Base-by-base conservation (phyloP, 2,888 invertebrate species). In the Pseudococcus longispinus region DNA sequence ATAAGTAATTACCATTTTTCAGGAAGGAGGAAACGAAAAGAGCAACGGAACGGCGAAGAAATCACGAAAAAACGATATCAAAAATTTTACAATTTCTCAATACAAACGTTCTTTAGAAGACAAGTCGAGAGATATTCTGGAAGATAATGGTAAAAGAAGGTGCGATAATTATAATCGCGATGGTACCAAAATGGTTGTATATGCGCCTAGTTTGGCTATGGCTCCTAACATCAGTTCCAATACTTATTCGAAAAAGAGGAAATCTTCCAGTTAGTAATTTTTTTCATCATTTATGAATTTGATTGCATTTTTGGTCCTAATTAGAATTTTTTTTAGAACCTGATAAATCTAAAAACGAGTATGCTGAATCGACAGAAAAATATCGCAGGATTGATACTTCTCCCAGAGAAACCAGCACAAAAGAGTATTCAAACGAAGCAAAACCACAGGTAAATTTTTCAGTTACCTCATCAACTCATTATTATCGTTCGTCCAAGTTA, bases 91-190 rank as follows among this genome's bases (percentile, higher is more conserved):
- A 0, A 42, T 44, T 2, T 46, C 74, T 18, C 85, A 85, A 46
- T 70, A 85, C 18, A 85, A 85, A 85, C 70, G 85, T 37, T 70
- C 85, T 23, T 74, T 74, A 5, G 85, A 85, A 11, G 85, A 85
- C 15, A 74, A 74, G 18, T 85, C 85, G 26, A 26, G 65, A 23
- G 85, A 85, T 74, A 37, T n/a, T 26, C 18, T 74, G 11, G 74
- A 46, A 26, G 85, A 85, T 65, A 44, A 46, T 11, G 77, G n/a
- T 26, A 85, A 85, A 44, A 85, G 29, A 29, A 32, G 85, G 20
- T 85, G 85, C 44, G 85, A 85, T 18, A 51, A 77, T 44, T 15
- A 26, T 23, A 70, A 74, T 46, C 85, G 85, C 6, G 18, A 74
- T 29, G 42, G 11, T 44, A n/a, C 46, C 15, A 85, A 74, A 74